These are phyloP conservation scores for Timandra comae DNA, from an alignment of 2,888 invertebrate genomes.

Conservation along the genomic window DNA sequence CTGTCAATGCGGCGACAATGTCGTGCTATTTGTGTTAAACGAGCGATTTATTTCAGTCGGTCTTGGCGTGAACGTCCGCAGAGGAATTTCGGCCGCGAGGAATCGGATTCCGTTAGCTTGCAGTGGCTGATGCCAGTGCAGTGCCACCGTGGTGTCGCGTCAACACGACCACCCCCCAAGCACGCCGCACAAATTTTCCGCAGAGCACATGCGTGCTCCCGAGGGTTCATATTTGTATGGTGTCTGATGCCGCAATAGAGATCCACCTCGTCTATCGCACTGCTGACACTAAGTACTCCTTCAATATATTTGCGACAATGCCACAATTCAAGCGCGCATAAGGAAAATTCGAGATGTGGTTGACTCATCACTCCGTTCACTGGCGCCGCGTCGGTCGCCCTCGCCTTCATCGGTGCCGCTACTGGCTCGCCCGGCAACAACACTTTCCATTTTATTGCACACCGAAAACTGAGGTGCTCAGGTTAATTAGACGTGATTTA, in stretches of 20 bases:
- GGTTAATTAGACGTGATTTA: slow-evolving; percentile 32
- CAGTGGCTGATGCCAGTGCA: slow-evolving; percentile 19
- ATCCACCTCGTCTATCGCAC: no score
- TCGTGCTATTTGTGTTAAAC: slow-evolving; percentile 73
- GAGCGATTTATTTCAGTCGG: slow-evolving; percentile 74
- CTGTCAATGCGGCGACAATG: slow-evolving; percentile 71
- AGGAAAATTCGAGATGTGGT: slow-evolving; percentile 71
- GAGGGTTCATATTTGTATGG: no score
- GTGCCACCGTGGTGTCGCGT: slow-evolving; percentile 27
- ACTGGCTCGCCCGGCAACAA: slow-evolving; percentile 29
- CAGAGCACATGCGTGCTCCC: slow-evolving; percentile 24
- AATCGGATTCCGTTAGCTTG: slow-evolving; percentile 69
- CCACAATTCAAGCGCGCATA: slow-evolving; percentile 53
- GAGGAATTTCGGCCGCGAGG: slow-evolving; percentile 71
- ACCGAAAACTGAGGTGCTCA: slow-evolving; percentile 25
- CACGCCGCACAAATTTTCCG: slow-evolving; percentile 23
- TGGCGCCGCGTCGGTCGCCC: slow-evolving; percentile 28
- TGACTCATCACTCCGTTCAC: slow-evolving; percentile 59
- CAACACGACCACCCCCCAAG: slow-evolving; percentile 19
- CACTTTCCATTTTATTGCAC: slow-evolving; percentile 33
- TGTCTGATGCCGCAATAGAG: no score
- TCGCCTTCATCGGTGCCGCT: slow-evolving; percentile 11
- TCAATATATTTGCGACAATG: slow-evolving; percentile 38
- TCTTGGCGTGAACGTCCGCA: slow-evolving; percentile 71
- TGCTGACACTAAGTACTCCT: slow-evolving; percentile 11